Base-by-base conservation (phyloP, 1,140 invertebrate genomes). In the Platyura marginata region DNA sequence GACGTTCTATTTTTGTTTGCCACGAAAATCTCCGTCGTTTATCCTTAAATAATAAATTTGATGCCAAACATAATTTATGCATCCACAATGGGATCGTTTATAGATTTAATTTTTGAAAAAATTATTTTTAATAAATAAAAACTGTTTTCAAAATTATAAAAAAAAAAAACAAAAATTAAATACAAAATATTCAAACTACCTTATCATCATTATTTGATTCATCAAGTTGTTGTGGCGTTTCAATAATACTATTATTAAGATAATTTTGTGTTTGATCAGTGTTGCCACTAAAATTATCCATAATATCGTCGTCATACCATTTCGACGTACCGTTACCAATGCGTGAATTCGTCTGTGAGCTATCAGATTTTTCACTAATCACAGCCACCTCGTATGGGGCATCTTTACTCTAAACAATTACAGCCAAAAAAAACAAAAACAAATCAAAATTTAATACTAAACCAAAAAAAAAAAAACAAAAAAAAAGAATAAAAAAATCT, bases 1-100 rank as follows among this genome's bases (percentile, higher is more conserved):
- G 79, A 48, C 72, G 60, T 50, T 78, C 75, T 37, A 71, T 57
- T 54, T 77, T 77, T 18, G 79, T 76, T 52, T 84, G 75, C 68
- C 81, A 81, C 1, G 81, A 82, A 44, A 78, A 79, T 63, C 67
- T 67, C 68, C 70, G 65, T 68, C 65, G 56, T 63, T 38, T 38
- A 20, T 38, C 36, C 18, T 38, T 38, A 20, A 29, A 29, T 29
- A 8, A 8, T 29, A 29, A n/a, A n/a, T n/a, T n/a, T n/a, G n/a
- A n/a, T n/a, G n/a, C n/a, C n/a, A n/a, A n/a, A n/a, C n/a, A n/a
- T n/a, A n/a, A n/a, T n/a, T n/a, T n/a, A n/a, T n/a, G n/a, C n/a
- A n/a, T n/a, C n/a, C n/a, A n/a, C n/a, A n/a, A n/a, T n/a, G n/a
- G n/a, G n/a, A n/a, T n/a, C n/a, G n/a, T n/a, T n/a, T n/a, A n/a